Conservation (phyloP, 2,888 invertebrate genomes). For the Eucriotettix oculatus region DNA sequence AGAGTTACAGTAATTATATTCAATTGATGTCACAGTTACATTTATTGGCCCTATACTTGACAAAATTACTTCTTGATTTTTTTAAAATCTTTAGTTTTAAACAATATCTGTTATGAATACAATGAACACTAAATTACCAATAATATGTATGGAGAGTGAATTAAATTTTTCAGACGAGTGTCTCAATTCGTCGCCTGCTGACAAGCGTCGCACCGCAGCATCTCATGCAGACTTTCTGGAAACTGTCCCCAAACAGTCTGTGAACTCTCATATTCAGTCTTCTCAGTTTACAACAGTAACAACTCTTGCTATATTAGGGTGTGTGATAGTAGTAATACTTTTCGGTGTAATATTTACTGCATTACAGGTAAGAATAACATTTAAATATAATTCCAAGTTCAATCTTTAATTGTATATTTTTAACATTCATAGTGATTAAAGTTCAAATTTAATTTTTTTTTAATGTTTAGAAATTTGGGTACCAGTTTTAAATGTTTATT, state of each 20-base stretch:
- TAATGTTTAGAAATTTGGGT: too few species aligned
- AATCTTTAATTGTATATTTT: neutral
- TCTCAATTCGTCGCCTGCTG: constrained; percentile 51
- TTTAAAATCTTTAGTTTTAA: neutral
- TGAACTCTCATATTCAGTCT: constrained; percentile 9
- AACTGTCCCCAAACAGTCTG: constrained; percentile 10
- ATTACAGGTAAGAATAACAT: constrained; percentile 44
- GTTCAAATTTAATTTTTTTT: too few species aligned
- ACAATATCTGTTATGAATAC: neutral
- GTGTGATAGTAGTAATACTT: constrained; percentile 49
- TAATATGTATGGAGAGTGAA: too few species aligned
- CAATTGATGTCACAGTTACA: too few species aligned
- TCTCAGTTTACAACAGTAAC: constrained; percentile 45
- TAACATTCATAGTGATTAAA: neutral
- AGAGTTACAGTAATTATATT: neutral
- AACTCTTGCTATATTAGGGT: constrained; percentile 46
- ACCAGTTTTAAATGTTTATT: too few species aligned
- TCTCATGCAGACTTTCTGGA: constrained; percentile 15
- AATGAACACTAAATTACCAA: neutral
- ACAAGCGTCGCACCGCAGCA: constrained; percentile 52
- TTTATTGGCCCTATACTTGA: too few species aligned
- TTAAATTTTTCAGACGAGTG: constrained; percentile 40
- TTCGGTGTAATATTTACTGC: constrained; percentile 54
- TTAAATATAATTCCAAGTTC: neutral
- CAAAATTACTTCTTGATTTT: neutral